These are phyloP conservation scores for Neuroterus valhalla DNA, from an alignment of 1,140 invertebrate species.

Conservation along the genomic window DNA sequence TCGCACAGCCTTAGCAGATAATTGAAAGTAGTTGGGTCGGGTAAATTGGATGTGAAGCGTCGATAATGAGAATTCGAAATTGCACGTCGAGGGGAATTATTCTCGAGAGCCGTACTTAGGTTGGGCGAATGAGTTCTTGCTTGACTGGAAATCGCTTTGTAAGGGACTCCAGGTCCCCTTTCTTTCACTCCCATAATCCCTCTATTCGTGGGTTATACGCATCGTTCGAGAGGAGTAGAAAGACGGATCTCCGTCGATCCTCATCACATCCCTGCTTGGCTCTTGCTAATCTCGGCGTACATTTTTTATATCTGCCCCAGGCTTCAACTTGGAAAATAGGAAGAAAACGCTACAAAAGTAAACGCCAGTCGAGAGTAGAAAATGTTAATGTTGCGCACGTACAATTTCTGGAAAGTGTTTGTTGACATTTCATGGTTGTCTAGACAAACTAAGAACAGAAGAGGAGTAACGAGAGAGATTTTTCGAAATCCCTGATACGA, in stretches of 20 bases:
- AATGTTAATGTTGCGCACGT: neutral
- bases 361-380: neutral
- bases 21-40: constrained; percentile 25
- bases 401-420: neutral
- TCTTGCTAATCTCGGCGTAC: neutral
- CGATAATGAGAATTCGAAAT: constrained; percentile 29
- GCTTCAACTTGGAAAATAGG: neutral
- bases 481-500: no score
- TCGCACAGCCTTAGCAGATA: constrained; percentile 12
- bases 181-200: constrained; percentile 14
- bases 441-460: neutral
- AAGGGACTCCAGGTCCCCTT: constrained; percentile 7
- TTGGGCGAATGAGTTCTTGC: constrained; percentile 15
- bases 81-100: constrained; percentile 19
- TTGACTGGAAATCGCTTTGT: constrained; percentile 27
- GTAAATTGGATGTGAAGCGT: constrained; percentile 30
- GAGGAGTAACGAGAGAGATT: neutral
- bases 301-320: constrained; percentile 15
- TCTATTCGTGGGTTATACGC: constrained; percentile 5
- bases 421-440: neutral
- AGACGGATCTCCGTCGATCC: constrained; percentile 1
- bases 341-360: neutral
- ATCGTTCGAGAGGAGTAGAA: constrained; percentile 8
- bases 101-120: constrained; percentile 29
- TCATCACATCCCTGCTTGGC: neutral